Percentiles rank a stretch among this genome's conserved stretches.
Evolutionary conservation across 1,140 invertebrate genomes (phyloP).

Genomic region (Phortica variegata): DNA sequence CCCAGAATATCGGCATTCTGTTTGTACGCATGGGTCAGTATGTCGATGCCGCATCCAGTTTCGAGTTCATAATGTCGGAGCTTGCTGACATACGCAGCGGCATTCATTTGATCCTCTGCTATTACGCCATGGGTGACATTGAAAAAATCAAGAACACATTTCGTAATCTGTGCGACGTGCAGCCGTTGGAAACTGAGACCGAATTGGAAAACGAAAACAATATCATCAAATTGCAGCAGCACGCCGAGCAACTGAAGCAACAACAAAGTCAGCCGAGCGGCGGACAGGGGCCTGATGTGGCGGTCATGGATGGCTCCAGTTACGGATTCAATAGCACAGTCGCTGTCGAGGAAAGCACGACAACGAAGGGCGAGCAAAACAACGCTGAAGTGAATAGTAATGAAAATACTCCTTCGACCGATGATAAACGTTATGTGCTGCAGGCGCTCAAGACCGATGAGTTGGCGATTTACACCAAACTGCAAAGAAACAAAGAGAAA

Average conservation of each 20-base stretch:
- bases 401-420: slow-evolving; percentile 10
- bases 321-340: slow-evolving; percentile 12
- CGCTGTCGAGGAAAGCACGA: slow-evolving; percentile 11
- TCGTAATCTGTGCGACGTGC: slow-evolving; percentile 84
- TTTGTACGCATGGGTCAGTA: slow-evolving; percentile 96
- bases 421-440: slow-evolving; percentile 59
- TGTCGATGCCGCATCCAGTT: slow-evolving; percentile 91
- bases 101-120: slow-evolving; percentile 89
- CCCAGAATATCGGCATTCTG: slow-evolving; percentile 96
- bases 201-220: slow-evolving; percentile 68
- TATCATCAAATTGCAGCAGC: slow-evolving; percentile 44
- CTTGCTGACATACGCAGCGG: slow-evolving; percentile 86
- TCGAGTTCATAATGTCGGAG: slow-evolving; percentile 98
- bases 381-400: neutral
- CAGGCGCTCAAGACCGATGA: slow-evolving; percentile 81
- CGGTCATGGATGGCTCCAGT: slow-evolving; percentile 28
- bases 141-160: slow-evolving; percentile 95
- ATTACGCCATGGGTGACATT: slow-evolving; percentile 88
- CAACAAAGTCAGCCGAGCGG: slow-evolving; percentile 3
- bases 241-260: slow-evolving; percentile 20
- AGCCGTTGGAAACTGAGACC: slow-evolving; percentile 79
- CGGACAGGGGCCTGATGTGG: slow-evolving; percentile 21
- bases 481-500: slow-evolving; percentile 77
- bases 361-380: slow-evolving; percentile 11
- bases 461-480: slow-evolving; percentile 74